These are phyloP conservation scores for Eira barbara DNA, from an alignment of 2,113 vertebrate genomes.

Conservation along the genomic window DNA sequence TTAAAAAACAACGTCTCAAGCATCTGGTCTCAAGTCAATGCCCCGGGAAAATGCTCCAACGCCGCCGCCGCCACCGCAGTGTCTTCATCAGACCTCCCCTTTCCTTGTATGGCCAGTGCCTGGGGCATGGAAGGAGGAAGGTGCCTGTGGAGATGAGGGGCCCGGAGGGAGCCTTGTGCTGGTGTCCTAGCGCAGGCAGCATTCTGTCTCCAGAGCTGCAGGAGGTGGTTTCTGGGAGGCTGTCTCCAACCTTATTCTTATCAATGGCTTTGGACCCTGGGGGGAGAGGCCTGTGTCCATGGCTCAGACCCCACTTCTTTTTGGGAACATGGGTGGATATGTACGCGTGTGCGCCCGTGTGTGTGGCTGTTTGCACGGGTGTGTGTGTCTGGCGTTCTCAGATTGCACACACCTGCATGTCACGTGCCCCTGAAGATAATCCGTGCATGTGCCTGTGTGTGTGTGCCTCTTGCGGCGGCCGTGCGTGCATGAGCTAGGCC, in stretches of 20 bases:
- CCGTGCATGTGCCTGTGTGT: not conserved
- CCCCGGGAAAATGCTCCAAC: not conserved
- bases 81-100: not conserved
- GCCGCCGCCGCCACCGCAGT: too few species aligned
- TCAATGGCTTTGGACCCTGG: too few species aligned
- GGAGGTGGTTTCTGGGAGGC: not conserved
- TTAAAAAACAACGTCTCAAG: slow-evolving; percentile 24
- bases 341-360: too few species aligned
- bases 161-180: rapidly evolving
- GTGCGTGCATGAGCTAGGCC: rapidly evolving
- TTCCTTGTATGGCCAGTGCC: not conserved
- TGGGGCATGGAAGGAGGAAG: not conserved
- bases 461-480: not conserved
- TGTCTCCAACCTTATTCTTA: not conserved
- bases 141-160: too few species aligned
- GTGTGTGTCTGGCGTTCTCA: not conserved
- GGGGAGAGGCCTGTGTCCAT: not conserved
- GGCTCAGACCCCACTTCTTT: not conserved
- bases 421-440: rapidly evolving
- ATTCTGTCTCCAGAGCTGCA: not conserved
- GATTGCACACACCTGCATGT: not conserved
- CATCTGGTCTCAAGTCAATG: not conserved
- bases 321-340: not conserved
- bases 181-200: not conserved
- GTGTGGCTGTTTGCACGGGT: not conserved